Evolutionary conservation across 2,888 invertebrate genomes (phyloP), one percentile per base, ranked within the genome.

Genomic region (Dysmachus trigonus): DNA sequence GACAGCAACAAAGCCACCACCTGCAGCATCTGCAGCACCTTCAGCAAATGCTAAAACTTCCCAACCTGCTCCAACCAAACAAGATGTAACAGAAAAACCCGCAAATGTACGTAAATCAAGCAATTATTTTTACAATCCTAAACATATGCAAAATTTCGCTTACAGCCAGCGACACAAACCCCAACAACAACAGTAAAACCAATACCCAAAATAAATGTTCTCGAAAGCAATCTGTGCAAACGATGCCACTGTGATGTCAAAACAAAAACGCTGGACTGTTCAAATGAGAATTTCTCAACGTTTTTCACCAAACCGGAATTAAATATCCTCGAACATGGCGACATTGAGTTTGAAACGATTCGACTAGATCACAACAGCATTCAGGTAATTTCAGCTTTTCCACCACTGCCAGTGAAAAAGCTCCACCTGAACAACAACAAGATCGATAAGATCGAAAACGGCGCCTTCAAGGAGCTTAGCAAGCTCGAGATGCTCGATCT

Each of bases 401-500:
- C 95, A 0, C 90, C 92, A 0, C 90, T 94, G 18, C 92, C 89
- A 0, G 89, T 92, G 90, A 87, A 92, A 83, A 92, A 93, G 35
- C 90, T 97, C 33, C 94, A 95, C 89, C 92, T 97, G 6, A 93
- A 94, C 0, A 90, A 93, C 83, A 96, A 95, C 90, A 92, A 92
- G 72, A 95, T 97, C n/a, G 92, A 91, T 4, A 90, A 90, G 8
- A 95, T 97, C 77, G 94, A 93, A 6, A 91, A 93, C 15, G 93
- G 92, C 0, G 94, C 95, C 22, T 97, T 97, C 90, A 92, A 92
- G 86, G 93, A 94, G 87, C 91, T 97, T 8, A 93, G 93, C 74
- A 92, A 94, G 74, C 93, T 97, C 90, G 92, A 92, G 0, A 93
- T 93, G 1, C 89, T 97, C 74, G 95, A 96, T 90, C 91, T 97